Evolutionary conservation across 2,113 vertebrate genomes (phyloP), one percentile per base, ranked within the genome.

Genomic region (Petroica traversi): DNA sequence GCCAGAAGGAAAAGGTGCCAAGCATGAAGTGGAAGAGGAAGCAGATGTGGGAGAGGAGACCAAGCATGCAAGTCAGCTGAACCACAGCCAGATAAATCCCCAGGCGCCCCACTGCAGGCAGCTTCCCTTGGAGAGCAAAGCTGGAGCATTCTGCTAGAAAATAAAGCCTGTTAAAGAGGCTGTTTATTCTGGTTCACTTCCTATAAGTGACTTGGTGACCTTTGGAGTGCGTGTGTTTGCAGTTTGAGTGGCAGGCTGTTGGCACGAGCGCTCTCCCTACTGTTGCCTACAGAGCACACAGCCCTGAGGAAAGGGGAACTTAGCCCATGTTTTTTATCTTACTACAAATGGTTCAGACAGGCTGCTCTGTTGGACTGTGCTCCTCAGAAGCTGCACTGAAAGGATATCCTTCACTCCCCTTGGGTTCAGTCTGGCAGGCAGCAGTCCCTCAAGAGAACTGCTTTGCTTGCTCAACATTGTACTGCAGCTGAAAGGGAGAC

Each of bases 141-240:
- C 57, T 26, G 41, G 62, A 92, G 66, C 1, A 0, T 40, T 29
- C 92, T 92, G 79, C 51, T 84, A n/a, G 76, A 82, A 92, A 93
- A 92, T 43, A 57, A 75, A 93, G 46, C 73, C 82, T 64, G 85
- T 80, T 85, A 88, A 93, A 95, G 87, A 80, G 73, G 45, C 73
- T 95, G 89, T 91, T 95, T 91, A 62, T 96, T 95, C 95, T 94
- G 94, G 85, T 96, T 92, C 76, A 81, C 62, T 96, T 96, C 93
- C 91, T 79, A 62, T 61, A 78, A 68, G 69, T 6, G 22, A 73
- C 82, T 81, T 14, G 36, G 57, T 59, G 84, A 92, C 91, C 95
- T 66, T 55, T n/a, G 34, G 36, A 58, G 74, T 34, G 69, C 0
- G 1, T 46, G 43, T 23, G 63, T 49, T 75, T 62, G 89, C 24